These are phyloP conservation scores for Linnaemya tessellans DNA, from an alignment of 2,888 invertebrate species.

Conservation along the genomic window DNA sequence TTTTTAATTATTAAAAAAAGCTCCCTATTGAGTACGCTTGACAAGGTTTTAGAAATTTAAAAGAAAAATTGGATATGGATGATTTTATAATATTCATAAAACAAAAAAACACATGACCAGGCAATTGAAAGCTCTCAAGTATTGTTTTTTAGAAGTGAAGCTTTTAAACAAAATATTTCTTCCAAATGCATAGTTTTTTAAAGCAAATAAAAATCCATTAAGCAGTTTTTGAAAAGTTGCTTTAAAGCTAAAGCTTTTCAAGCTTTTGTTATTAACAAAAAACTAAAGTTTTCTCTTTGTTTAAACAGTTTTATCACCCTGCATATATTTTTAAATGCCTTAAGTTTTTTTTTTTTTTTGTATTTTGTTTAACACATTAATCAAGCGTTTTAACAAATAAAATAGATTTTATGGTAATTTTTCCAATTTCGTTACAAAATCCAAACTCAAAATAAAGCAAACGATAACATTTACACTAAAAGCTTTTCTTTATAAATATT, in stretches of 20 bases:
- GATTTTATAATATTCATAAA: too few relatives aligned
- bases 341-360: constrained; percentile 16
- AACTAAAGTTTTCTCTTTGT: constrained; percentile 51
- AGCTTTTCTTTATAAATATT: constrained; percentile 57
- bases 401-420: constrained; percentile 38
- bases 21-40: too few relatives aligned
- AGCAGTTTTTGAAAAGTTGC: neutral
- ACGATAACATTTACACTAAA: constrained; percentile 68
- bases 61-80: too few relatives aligned
- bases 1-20: too few relatives aligned
- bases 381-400: constrained; percentile 57
- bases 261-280: constrained; percentile 23
- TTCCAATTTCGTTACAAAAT: constrained; percentile 66
- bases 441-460: constrained; percentile 70
- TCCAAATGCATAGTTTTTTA: too few relatives aligned
- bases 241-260: neutral
- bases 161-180: too few relatives aligned
- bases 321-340: constrained; percentile 49
- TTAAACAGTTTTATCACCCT: constrained; percentile 63
- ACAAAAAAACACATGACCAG: too few relatives aligned
- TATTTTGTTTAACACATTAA: constrained; percentile 51
- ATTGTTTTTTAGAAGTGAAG: too few relatives aligned
- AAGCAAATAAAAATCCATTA: too few relatives aligned
- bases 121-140: neutral
- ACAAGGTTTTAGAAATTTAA: too few relatives aligned